Percentiles rank a stretch among this genome's conserved stretches.
These are phyloP conservation scores for Xestia xanthographa DNA, from an alignment of 2,888 invertebrate species.

Conservation along the genomic window DNA sequence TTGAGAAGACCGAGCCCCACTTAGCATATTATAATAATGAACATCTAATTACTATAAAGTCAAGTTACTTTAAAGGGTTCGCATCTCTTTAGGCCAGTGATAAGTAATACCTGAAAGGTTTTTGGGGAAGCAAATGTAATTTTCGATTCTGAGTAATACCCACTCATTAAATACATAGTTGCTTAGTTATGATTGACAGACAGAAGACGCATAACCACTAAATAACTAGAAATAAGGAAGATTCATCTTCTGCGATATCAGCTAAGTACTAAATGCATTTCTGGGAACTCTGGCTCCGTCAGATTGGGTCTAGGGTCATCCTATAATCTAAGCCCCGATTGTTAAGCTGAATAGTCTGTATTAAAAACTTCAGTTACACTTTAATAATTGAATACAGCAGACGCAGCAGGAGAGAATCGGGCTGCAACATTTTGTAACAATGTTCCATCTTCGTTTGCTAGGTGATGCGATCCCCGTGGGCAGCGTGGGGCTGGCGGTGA, in stretches of 20 bases:
- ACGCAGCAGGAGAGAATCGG: neutral
- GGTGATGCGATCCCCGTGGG: slow-evolving; percentile 87
- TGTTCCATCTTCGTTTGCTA: slow-evolving; percentile 54
- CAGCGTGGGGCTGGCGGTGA: slow-evolving; percentile 92
- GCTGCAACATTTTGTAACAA: neutral
- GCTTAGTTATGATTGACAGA: neutral
- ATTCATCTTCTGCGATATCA: neutral
- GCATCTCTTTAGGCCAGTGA: neutral
- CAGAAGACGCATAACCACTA: neutral
- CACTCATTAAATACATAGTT: neutral
- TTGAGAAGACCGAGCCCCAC: neutral
- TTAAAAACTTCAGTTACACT: neutral
- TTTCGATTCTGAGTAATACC: neutral
- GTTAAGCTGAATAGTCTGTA: neutral
- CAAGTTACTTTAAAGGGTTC: neutral
- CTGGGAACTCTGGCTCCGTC: neutral
- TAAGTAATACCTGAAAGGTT: neutral
- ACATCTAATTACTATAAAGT: slow-evolving; percentile 2
- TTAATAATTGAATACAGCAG: neutral
- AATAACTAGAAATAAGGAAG: neutral
- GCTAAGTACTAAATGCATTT: slow-evolving; percentile 1
- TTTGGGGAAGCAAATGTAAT: slow-evolving; percentile 3
- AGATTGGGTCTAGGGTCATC: neutral
- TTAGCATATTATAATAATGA: slow-evolving; percentile 4
- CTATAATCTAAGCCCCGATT: neutral